These are phyloP conservation scores for Tragelaphus strepsiceros DNA, from an alignment of 2,113 vertebrate species.

Conservation along the genomic window DNA sequence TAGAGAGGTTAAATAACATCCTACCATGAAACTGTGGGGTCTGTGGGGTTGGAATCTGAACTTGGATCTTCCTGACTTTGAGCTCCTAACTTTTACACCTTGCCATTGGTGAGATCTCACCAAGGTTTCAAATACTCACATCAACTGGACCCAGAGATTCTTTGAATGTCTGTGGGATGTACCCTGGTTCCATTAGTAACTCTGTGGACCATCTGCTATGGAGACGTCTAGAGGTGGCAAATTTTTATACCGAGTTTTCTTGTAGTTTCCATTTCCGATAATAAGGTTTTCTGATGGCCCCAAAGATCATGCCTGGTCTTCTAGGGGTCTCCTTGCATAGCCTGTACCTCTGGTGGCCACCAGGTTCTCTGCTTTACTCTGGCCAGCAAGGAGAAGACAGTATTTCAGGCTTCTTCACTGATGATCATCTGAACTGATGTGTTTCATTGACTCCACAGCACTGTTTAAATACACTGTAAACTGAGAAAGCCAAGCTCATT, in stretches of 20 bases:
- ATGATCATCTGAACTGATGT: background rate
- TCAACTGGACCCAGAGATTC: background rate
- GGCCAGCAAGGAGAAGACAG: background rate
- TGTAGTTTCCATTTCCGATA: background rate
- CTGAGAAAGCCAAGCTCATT: background rate
- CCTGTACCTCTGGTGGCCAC: background rate
- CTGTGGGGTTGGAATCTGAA: background rate
- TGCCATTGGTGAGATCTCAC: background rate
- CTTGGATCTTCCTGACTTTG: background rate
- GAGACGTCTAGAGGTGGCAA: background rate
- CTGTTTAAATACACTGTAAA: background rate
- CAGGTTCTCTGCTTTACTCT: background rate
- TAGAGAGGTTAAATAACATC: background rate
- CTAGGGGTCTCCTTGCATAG: too few relatives aligned
- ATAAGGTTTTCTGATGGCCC: background rate
- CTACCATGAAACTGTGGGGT: background rate
- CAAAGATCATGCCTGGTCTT: fast-evolving
- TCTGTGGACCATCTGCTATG: background rate
- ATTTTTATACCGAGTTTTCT: background rate
- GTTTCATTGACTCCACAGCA: background rate
- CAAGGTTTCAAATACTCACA: background rate
- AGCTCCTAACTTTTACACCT: background rate
- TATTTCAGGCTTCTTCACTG: background rate
- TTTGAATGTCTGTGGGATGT: background rate
- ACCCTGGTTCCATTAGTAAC: background rate